Evolutionary conservation across 2,888 invertebrate genomes (phyloP).

Genomic region (Cremastobaeus sp.): DNA sequence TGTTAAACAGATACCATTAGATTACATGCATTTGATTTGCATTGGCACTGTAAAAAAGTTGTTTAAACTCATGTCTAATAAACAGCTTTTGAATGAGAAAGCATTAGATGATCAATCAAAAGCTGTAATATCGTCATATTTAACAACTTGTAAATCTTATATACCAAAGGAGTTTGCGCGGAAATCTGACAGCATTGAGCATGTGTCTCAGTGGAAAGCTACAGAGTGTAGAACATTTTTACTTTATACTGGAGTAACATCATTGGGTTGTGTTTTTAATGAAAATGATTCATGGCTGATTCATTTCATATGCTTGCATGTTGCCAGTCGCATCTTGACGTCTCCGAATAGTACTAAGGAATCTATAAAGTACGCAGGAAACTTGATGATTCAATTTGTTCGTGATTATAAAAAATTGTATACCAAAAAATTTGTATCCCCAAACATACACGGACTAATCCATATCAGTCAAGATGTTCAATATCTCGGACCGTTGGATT

Average conservation of each 20-base stretch:
- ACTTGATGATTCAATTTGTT: not conserved
- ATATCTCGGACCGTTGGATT: slow-evolving; percentile 6
- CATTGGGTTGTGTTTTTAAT: not conserved
- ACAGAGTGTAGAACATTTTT: not conserved
- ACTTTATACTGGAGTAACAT: not conserved
- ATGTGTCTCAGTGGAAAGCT: not conserved
- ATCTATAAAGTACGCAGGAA: not conserved
- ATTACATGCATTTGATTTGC: slow-evolving; percentile 49
- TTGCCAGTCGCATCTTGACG: not conserved
- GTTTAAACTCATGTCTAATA: not conserved
- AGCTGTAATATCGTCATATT: not conserved
- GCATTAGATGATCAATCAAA: not conserved
- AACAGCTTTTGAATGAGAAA: not conserved
- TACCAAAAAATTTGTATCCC: not conserved
- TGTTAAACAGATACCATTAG: slow-evolving; percentile 32
- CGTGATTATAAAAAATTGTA: not conserved
- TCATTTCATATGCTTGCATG: not conserved
- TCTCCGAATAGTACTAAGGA: not conserved
- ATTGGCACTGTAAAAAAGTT: not conserved
- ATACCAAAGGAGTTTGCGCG: slow-evolving; percentile 13
- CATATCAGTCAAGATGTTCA: slow-evolving; percentile 7
- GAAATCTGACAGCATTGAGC: not conserved
- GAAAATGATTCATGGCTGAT: not conserved
- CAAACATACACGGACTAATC: not conserved
- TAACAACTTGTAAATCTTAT: not conserved